These are phyloP conservation scores for Lathamus discolor DNA, from an alignment of 2,113 vertebrate genomes.

Conservation along the genomic window DNA sequence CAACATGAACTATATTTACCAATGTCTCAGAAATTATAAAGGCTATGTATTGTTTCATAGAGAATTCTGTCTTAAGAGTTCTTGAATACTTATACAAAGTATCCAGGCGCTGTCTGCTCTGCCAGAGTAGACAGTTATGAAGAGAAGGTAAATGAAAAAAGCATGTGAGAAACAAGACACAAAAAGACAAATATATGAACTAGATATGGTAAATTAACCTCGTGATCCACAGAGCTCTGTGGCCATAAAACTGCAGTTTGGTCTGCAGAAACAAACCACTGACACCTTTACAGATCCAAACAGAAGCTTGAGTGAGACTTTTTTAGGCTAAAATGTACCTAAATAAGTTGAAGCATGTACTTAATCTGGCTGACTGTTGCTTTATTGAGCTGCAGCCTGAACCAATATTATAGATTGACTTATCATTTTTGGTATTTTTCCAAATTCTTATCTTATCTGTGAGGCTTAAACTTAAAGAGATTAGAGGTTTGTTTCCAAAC, in stretches of 20 bases:
- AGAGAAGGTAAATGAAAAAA: background rate
- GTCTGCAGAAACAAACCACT: background rate
- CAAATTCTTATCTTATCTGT: background rate
- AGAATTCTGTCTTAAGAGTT: background rate
- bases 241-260: background rate
- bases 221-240: background rate
- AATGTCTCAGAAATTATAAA: background rate
- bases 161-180: background rate
- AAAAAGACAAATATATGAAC: background rate
- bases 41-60: background rate
- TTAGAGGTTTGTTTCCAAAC: background rate
- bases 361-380: background rate
- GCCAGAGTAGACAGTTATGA: background rate
- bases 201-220: background rate
- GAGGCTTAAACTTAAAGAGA: background rate
- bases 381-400: background rate
- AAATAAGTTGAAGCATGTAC: background rate
- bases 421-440: background rate
- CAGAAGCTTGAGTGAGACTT: background rate
- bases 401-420: background rate
- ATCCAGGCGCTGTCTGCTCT: background rate
- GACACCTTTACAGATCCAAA: background rate
- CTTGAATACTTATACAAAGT: background rate
- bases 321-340: background rate
- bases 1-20: background rate